Base-by-base conservation (phyloP, 2,797 vertebrate species). In the Ctenopoma multispine region DNA sequence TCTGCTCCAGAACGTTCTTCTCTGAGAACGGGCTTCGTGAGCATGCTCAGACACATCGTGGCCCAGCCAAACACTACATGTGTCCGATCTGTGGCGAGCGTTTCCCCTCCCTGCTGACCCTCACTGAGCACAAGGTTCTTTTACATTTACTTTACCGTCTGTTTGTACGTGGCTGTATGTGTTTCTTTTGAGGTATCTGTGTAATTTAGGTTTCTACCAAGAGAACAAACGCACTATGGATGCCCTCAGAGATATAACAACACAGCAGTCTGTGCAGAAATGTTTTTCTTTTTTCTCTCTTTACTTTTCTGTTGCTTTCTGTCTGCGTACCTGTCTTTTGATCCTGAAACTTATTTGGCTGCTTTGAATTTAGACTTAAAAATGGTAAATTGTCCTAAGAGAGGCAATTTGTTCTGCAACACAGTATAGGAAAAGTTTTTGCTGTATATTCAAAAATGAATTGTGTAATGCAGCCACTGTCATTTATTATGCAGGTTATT, bases 1-100 rank as follows among this genome's bases (percentile, higher is more conserved):
- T 99, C 69, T 99, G 98, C 88, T 97, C 97, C 67, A 94, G 97
- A 87, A 99, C 98, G 4, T 99, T 99, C 94, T 99, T 99, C 93
- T 98, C 97, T 0, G 98, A 99, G 90, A 96, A 92, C 0, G 98
- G 98, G 5, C 96, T 99, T 46, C 95, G 98, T 2, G 98, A 99
- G 75, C 98, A 99, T 63, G 97, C 98, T 89, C 98, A 99, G 94
- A 99, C 98, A 5, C 98, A 99, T 90, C 92, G 98, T 29, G 98
- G 98, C 51, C 98, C 98, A 0, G 97, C 98, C 72, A 99, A 99
- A 79, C 98, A 99, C 93, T 99, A 99, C 84, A 99, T 99, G 97
- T 99, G 98, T 84, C 98, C 98, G 0, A 99, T 99, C 79, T 99
- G 98, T 56, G 98, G 98, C 0, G 98, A 99, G 80, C 95, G 98